Conservation (phyloP, 2,113 vertebrate genomes). For the Eurypyga helias region DNA sequence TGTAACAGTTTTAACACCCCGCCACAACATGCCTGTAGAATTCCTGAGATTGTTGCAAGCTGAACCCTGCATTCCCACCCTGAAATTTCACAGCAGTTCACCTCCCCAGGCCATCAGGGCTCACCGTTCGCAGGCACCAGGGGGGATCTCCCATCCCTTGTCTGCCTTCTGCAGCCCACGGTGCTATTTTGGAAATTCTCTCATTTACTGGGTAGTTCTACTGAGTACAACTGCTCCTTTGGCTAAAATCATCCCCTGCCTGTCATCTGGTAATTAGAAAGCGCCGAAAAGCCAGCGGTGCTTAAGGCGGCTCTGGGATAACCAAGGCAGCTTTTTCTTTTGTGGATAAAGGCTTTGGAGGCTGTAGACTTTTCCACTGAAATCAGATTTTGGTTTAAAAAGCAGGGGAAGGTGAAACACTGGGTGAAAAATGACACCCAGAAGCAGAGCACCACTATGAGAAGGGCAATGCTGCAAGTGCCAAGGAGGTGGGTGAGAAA, state of each 20-base stretch:
- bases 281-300: slow-evolving; percentile 23
- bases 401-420: fast-evolving
- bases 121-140: background rate
- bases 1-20: background rate
- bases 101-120: background rate
- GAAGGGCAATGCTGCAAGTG: fast-evolving
- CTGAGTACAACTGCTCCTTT: background rate
- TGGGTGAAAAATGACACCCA: background rate
- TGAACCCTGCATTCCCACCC: background rate
- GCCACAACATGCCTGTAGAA: background rate
- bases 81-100: slow-evolving; percentile 6
- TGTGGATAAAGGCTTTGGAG: background rate
- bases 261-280: slow-evolving; percentile 57
- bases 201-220: slow-evolving; percentile 49
- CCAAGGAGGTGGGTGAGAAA: background rate
- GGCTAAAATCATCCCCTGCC: slow-evolving; percentile 21
- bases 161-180: background rate
- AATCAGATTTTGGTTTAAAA: slow-evolving; percentile 5
- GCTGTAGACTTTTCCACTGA: background rate
- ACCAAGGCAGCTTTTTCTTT: background rate
- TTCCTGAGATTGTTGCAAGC: slow-evolving; percentile 3
- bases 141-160: background rate
- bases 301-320: background rate
- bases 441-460: background rate
- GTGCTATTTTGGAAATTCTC: slow-evolving; percentile 49